Base-by-base conservation (phyloP, 2,797 vertebrate species). In the Ctenosaura bakeri region DNA sequence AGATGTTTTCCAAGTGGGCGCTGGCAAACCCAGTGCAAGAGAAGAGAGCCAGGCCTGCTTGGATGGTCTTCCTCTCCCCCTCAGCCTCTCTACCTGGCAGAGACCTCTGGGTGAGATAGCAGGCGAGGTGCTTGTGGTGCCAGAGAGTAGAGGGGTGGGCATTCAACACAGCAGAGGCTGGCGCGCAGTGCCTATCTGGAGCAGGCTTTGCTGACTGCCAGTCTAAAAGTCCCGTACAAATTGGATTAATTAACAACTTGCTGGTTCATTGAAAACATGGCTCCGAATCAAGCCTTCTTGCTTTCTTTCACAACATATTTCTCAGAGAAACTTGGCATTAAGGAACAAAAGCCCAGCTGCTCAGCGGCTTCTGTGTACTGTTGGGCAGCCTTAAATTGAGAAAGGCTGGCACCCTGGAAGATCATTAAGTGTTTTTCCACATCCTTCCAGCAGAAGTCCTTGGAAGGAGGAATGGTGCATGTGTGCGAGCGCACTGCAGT, bases 201-300 rank as follows among this genome's bases (percentile, higher is more conserved):
- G 13, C 6, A 0, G 8, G 10, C 26, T 38, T 83, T 56, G 50
- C 87, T 46, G 42, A 52, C 71, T 35, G 54, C 73, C 73, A 22
- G 32, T 5, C 35, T 4, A 18, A 46, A 9, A 84, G 16, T 50
- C 3, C 82, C 9, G 2, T n/a, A 71, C n/a, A 32, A 0, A 74
- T 2, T 1, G 0, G 38, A 32, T 83, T 35, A 4, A 38, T 79
- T 86, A 13, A 7, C 18, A 2, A 0, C 0, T 46, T 0, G 29
- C 74, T 13, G 77, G 64, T 32, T 76, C 86, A 3, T 35, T 3
- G 62, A 7, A 18, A 32, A 2, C 50, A 0, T 12, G 52, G 16
- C n/a, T 24, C 84, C 9, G 1, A 5, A 8, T 8, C 59, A 62
- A 62, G 59, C 59, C 20, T 62, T 10, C 22, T 35, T 52, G 29